These are phyloP conservation scores for Dolichoris vasculosae DNA, from an alignment of 1,140 invertebrate species.

Conservation along the genomic window DNA sequence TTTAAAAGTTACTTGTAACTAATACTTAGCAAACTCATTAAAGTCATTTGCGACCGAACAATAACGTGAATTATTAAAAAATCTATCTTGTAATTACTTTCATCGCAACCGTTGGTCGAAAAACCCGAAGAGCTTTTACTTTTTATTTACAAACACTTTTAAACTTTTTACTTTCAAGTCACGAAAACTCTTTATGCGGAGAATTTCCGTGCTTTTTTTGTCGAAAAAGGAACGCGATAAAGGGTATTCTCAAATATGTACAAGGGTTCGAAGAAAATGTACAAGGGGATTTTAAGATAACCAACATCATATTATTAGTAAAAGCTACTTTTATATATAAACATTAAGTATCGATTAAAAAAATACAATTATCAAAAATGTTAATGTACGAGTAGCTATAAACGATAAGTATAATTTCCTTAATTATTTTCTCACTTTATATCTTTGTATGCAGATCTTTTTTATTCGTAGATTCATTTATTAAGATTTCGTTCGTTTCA, in stretches of 20 bases:
- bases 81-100: conserved; percentile 3
- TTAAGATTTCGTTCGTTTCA: no score
- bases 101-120: neutral
- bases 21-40: neutral
- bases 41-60: neutral
- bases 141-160: neutral
- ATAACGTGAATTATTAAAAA: neutral
- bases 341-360: no score
- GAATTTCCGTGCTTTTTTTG: neutral
- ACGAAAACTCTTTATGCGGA: neutral
- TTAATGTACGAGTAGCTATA: no score
- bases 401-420: no score
- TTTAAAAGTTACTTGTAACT: neutral
- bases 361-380: no score
- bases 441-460: no score
- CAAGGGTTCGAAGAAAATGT: neutral
- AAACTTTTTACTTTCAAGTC: neutral
- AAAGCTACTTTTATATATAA: neutral
- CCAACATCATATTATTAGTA: neutral
- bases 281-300: neutral
- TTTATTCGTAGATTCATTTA: no score
- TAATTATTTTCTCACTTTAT: no score
- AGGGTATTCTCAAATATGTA: no score
- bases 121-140: neutral
- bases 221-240: neutral